These are phyloP conservation scores for Probaryconus sp. DNA, from an alignment of 1,140 invertebrate species.

Conservation along the genomic window DNA sequence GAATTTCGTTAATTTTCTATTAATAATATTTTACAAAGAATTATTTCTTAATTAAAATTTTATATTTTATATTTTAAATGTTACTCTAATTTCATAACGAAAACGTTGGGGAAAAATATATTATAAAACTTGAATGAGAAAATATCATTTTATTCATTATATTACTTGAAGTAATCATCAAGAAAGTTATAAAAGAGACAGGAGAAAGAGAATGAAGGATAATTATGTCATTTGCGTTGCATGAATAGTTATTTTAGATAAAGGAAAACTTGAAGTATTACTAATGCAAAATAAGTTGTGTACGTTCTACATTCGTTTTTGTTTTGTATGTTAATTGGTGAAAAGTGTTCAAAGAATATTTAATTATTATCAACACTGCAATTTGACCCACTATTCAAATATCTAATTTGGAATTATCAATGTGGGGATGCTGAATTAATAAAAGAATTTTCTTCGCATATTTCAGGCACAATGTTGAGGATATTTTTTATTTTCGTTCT, in stretches of 20 bases:
- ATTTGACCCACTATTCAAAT: not conserved
- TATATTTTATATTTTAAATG: no score
- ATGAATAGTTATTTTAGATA: constrained; percentile 9
- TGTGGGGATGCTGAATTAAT: no score
- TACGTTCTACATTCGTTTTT: constrained; percentile 1
- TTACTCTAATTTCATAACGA: no score
- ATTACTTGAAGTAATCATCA: constrained; percentile 27
- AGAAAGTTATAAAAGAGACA: constrained; percentile 27
- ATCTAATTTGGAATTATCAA: not conserved
- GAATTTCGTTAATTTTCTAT: no score
- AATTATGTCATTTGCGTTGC: constrained; percentile 26
- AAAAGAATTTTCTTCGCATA: not conserved
- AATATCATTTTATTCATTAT: no score
- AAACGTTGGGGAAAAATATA: no score
- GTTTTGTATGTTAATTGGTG: constrained; percentile 13
- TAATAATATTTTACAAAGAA: no score
- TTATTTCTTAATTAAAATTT: no score
- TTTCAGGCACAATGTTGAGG: constrained; percentile 45
- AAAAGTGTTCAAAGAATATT: constrained; percentile 7
- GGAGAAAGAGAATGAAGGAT: constrained; percentile 14
- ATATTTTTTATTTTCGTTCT: constrained; percentile 34
- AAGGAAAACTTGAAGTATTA: constrained; percentile 15
- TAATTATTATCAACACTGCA: not conserved
- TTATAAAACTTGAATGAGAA: no score
- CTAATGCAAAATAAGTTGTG: constrained; percentile 7